Conservation (phyloP, 2,113 vertebrate species). For the Coryphaenoides rupestris region DNA sequence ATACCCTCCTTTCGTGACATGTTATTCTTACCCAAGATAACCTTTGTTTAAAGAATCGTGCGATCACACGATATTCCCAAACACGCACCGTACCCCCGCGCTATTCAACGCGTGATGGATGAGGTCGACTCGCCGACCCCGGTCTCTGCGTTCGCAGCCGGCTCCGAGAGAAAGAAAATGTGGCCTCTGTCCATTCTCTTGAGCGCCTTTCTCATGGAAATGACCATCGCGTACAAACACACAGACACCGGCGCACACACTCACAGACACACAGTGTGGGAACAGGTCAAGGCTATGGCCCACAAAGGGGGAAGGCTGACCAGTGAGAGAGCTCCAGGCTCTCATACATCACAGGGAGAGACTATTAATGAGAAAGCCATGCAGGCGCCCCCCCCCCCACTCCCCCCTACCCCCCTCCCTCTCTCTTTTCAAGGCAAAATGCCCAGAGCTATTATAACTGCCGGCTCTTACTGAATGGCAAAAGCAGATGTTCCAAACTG, state of each 20-base stretch:
- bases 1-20: constrained; percentile 24
- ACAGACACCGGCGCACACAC: constrained; percentile 17
- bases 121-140: constrained; percentile 42
- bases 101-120: constrained; percentile 58
- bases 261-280: constrained; percentile 39
- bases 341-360: constrained; percentile 45
- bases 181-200: constrained; percentile 60
- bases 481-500: constrained; percentile 66
- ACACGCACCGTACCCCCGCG: constrained; percentile 38
- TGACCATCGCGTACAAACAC: constrained; percentile 24
- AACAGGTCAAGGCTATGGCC: constrained; percentile 62
- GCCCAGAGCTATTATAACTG: constrained; percentile 64
- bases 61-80: constrained; percentile 46
- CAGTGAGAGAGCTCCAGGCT: constrained; percentile 50
- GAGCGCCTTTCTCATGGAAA: constrained; percentile 69
- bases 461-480: constrained; percentile 54
- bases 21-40: constrained; percentile 38
- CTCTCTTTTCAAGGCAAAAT: constrained; percentile 55
- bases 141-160: constrained; percentile 36
- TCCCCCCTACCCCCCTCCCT: constrained; percentile 21
- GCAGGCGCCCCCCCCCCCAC: constrained; percentile 40
- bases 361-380: constrained; percentile 61
- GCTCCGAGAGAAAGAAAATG: constrained; percentile 39
- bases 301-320: constrained; percentile 62
- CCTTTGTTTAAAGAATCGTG: constrained; percentile 48